A percentile compares a stretch with the other conserved stretches of the same genome.
Conservation (phyloP, 2,113 vertebrate genomes). For the Triplophysa siluroides region DNA sequence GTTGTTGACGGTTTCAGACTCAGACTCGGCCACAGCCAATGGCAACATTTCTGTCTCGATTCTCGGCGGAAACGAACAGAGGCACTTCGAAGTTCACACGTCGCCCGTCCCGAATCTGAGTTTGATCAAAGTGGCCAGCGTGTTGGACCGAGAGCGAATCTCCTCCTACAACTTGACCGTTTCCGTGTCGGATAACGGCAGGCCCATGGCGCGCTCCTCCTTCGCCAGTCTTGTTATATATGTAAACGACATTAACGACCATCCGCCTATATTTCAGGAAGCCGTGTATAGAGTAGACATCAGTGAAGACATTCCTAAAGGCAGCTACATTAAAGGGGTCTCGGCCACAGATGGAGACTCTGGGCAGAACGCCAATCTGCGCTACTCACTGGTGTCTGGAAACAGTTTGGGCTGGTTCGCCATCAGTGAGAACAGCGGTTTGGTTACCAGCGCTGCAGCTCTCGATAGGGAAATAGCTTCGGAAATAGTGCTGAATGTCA, state of each 20-base stretch:
- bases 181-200: conserved; percentile 87
- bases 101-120: conserved; percentile 96
- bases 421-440: conserved; percentile 93
- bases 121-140: conserved; percentile 94
- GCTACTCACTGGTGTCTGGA: conserved; percentile 93
- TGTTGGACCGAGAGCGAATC: conserved; percentile 92
- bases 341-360: conserved; percentile 95
- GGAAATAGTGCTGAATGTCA: conserved; percentile 90
- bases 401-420: conserved; percentile 92
- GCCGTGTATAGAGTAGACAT: conserved; percentile 86
- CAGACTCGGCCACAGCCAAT: conserved; percentile 89
- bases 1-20: conserved; percentile 91
- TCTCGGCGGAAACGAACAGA: conserved; percentile 92
- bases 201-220: conserved; percentile 83
- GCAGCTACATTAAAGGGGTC: conserved; percentile 92
- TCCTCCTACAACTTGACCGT: conserved; percentile 97
- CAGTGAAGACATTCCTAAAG: conserved; percentile 89
- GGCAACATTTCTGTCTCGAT: conserved; percentile 96
- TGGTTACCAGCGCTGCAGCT: conserved; percentile 84
- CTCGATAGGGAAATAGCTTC: conserved; percentile 89
- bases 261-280: conserved; percentile 91
- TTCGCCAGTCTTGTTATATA: conserved; percentile 95
- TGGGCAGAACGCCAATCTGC: conserved; percentile 94
- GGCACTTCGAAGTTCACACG: conserved; percentile 94
- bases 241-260: conserved; percentile 96